These are phyloP conservation scores for Tetrax tetrax DNA, from an alignment of 2,113 vertebrate species.

Conservation along the genomic window DNA sequence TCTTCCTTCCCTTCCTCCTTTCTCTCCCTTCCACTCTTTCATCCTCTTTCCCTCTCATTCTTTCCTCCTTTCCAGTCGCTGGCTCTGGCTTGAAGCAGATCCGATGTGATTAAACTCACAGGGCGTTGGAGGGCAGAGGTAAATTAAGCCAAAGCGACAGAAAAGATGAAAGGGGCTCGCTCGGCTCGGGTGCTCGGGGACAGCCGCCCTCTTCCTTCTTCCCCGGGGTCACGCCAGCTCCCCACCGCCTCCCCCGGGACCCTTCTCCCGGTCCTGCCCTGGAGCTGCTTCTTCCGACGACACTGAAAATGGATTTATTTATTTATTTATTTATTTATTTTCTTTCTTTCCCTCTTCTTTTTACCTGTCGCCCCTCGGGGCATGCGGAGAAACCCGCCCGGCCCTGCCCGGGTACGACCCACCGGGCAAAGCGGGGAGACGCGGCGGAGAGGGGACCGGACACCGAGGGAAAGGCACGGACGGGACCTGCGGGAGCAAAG, in stretches of 20 bases:
- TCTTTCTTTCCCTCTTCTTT: not conserved
- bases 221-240: constrained; percentile 12
- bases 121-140: constrained; percentile 47
- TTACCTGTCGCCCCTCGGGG: not conserved
- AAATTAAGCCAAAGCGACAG: constrained; percentile 65
- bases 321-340: too few relatives aligned
- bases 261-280: not conserved
- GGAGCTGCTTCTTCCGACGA: not conserved
- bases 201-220: not conserved
- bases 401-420: not conserved
- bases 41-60: not conserved
- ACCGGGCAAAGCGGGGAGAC: too few relatives aligned
- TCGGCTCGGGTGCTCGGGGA: not conserved
- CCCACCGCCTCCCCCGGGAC: not conserved
- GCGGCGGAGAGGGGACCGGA: not conserved
- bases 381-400: accelerated
- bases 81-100: constrained; percentile 51
- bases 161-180: constrained; percentile 56
- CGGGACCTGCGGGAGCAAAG: not conserved
- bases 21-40: not conserved
- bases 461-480: not conserved
- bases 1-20: not conserved
- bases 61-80: constrained; percentile 24
- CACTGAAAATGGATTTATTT: not conserved
- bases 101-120: constrained; percentile 58